Percentiles rank a stretch among this genome's conserved stretches.
phyloP scores from a whole-genome alignment of 2,888 invertebrate species.

The Steinernema scapterisci region DNA sequence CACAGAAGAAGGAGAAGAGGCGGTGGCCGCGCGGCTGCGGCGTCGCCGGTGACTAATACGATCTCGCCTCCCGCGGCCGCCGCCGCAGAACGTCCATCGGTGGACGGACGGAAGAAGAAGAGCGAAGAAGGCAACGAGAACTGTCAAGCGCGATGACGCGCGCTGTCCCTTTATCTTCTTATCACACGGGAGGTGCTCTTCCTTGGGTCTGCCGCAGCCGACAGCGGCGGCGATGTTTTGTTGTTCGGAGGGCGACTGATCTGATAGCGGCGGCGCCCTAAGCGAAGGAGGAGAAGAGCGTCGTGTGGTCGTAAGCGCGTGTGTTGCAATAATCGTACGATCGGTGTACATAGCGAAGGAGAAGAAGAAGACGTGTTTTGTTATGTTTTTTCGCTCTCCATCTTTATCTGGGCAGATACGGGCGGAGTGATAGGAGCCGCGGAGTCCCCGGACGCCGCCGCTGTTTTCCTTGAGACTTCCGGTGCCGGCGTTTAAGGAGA shows the following conservation, averaged over 20 bases:
- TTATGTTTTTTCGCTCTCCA: conserved; percentile 21
- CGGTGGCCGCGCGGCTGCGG: not conserved
- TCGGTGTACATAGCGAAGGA: conserved; percentile 4
- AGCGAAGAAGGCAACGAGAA: too few species aligned
- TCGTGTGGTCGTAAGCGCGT: not conserved
- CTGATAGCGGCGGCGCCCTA: conserved; percentile 22
- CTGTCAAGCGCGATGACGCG: not conserved
- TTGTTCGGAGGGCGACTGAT: conserved; percentile 12
- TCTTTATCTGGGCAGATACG: not conserved
- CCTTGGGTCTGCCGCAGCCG: not conserved
- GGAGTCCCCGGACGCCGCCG: not conserved
- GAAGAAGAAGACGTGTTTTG: not conserved
- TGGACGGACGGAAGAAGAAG: not conserved
- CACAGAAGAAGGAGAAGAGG: not conserved
- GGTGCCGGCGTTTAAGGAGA: not conserved
- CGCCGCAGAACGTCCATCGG: not conserved
- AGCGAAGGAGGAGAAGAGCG: not conserved
- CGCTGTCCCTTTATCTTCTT: not conserved
- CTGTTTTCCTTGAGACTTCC: not conserved
- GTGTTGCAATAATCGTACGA: conserved; percentile 31
- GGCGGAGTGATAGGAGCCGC: not conserved
- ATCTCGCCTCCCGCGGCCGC: not conserved
- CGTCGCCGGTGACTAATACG: conserved; percentile 27
- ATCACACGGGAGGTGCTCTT: not conserved
- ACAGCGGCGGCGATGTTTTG: conserved; percentile 27